A percentile compares a stretch with the other conserved stretches of the same genome.
Conservation (phyloP, 2,888 invertebrate species). For the Euplagia quadripunctaria region DNA sequence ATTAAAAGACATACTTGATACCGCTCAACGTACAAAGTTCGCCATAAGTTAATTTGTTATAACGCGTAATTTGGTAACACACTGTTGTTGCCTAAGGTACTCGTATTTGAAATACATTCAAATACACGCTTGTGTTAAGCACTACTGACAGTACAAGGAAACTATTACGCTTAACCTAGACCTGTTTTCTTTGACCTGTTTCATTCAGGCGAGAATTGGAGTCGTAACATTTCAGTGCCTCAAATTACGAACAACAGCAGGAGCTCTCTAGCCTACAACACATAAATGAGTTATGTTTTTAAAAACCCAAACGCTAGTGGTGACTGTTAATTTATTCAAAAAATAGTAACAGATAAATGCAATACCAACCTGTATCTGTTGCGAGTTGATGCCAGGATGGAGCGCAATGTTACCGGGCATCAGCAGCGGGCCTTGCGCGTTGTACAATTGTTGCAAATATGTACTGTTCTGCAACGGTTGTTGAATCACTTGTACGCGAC, state of each 20-base stretch:
- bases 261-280: no score
- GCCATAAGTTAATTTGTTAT: neutral
- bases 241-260: neutral
- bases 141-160: neutral
- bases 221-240: neutral
- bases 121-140: neutral
- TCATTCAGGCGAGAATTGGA: neutral
- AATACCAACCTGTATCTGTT: slow-evolving; percentile 90
- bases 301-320: no score
- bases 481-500: slow-evolving; percentile 94
- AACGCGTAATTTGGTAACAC: neutral
- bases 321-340: neutral
- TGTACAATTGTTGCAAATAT: slow-evolving; percentile 93
- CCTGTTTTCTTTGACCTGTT: neutral
- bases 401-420: slow-evolving; percentile 94
- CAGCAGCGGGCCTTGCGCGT: slow-evolving; percentile 92
- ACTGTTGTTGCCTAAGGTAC: neutral
- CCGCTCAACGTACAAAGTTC: neutral
- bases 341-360: neutral
- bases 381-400: slow-evolving; percentile 91
- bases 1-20: neutral
- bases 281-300: no score
- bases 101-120: neutral
- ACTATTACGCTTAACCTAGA: neutral
- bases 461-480: slow-evolving; percentile 92